phyloP scores from a whole-genome alignment of 2,797 vertebrate genomes.

The Triplophysa bombifrons region DNA sequence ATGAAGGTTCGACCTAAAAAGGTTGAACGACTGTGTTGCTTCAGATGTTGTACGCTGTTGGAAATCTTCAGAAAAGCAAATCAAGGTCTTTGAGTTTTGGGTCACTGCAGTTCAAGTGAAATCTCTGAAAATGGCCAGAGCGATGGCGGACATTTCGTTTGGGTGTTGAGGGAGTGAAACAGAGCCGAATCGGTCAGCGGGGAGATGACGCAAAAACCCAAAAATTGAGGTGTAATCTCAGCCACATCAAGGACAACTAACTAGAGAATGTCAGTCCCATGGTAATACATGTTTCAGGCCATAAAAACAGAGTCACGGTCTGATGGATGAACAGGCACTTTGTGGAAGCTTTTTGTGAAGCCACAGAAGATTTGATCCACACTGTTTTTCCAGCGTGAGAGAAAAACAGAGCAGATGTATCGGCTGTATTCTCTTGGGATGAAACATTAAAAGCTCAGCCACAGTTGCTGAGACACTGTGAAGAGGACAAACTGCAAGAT shows the following conservation, averaged over 20 bases:
- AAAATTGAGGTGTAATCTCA: constrained; percentile 39
- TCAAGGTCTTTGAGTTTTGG: constrained; percentile 33
- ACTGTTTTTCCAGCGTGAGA: neutral
- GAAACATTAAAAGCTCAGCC: constrained; percentile 14
- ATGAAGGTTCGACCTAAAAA: neutral
- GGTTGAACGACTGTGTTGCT: neutral
- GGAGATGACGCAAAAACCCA: constrained; percentile 39
- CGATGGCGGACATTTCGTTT: constrained; percentile 36
- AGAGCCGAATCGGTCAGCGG: constrained; percentile 33
- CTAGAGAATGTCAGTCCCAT: neutral
- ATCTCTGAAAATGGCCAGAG: constrained; percentile 44
- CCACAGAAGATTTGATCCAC: constrained; percentile 17
- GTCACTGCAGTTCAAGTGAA: constrained; percentile 5
- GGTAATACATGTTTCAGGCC: neutral
- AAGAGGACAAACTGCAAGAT: constrained; percentile 23
- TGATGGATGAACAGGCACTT: constrained; percentile 26
- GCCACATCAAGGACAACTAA: constrained; percentile 17
- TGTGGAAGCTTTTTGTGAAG: constrained; percentile 8
- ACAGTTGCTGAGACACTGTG: constrained; percentile 13
- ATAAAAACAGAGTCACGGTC: constrained; percentile 3
- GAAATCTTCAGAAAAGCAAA: constrained; percentile 31
- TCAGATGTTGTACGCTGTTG: neutral
- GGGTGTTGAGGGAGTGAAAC: constrained; percentile 28
- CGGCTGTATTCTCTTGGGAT: constrained; percentile 3
- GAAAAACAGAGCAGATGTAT: constrained; percentile 27